Percentiles rank a stretch among this genome's conserved stretches.
Conservation (phyloP, 2,888 invertebrate genomes). For the Blastobasis lacticolella region DNA sequence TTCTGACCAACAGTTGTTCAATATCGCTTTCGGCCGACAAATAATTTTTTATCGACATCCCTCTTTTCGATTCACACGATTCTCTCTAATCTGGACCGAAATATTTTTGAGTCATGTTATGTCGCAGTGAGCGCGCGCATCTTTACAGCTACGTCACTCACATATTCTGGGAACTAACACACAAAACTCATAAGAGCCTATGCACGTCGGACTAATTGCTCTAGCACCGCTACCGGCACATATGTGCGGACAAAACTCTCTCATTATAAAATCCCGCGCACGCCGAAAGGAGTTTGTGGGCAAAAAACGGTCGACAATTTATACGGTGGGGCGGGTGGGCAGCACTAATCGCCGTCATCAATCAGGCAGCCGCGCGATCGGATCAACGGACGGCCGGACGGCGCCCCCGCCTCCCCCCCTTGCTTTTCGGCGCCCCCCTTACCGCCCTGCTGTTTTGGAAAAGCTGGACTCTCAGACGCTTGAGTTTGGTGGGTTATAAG, state of each 20-base stretch:
- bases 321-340: constrained; percentile 62
- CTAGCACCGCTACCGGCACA: neutral
- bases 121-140: too few relatives aligned
- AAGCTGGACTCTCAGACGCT: neutral
- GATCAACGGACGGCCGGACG: constrained; percentile 51
- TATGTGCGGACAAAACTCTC: neutral
- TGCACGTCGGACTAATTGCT: neutral
- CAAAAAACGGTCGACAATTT: constrained; percentile 69
- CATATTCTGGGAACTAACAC: too few relatives aligned
- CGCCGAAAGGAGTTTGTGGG: constrained; percentile 37
- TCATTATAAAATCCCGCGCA: constrained; percentile 3
- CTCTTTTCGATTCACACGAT: too few relatives aligned
- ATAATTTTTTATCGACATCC: too few relatives aligned
- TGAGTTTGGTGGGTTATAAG: too few relatives aligned
- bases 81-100: too few relatives aligned
- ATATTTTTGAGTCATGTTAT: too few relatives aligned
- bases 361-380: constrained; percentile 68
- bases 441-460: neutral
- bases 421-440: neutral
- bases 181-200: too few relatives aligned
- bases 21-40: too few relatives aligned
- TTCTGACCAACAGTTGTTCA: too few relatives aligned
- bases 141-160: too few relatives aligned
- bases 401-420: constrained; percentile 23
- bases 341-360: constrained; percentile 73